Percentiles rank a stretch among this genome's conserved stretches.
phyloP scores from a whole-genome alignment of 2,113 vertebrate genomes.

The Plecotus auritus region DNA sequence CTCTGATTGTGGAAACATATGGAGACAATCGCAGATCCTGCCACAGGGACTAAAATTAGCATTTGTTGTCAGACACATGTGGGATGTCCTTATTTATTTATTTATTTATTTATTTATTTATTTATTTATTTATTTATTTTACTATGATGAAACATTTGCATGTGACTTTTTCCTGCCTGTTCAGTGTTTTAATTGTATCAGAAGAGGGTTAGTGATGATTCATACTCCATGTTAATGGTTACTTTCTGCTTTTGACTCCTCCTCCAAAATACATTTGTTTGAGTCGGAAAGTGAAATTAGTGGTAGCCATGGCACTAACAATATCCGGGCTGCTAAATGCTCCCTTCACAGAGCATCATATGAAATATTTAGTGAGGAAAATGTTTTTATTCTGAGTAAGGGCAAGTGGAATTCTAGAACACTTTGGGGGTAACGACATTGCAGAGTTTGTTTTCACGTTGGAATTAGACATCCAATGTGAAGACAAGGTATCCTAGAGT shows the following conservation, averaged over 20 bases:
- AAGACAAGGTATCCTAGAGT: not conserved
- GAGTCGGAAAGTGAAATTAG: not conserved
- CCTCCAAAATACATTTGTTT: not conserved
- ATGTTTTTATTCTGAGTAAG: not conserved
- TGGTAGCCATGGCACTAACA: not conserved
- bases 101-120: not conserved
- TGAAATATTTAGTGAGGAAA: not conserved
- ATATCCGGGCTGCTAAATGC: not conserved
- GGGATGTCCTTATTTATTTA: not conserved
- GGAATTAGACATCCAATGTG: not conserved
- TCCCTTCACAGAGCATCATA: not conserved
- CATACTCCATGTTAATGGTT: not conserved
- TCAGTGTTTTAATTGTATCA: not conserved
- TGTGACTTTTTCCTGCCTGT: not conserved
- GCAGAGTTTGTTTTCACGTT: not conserved
- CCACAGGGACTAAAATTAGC: conserved; percentile 66
- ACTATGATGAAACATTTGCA: not conserved
- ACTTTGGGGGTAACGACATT: not conserved
- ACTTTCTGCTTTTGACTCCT: not conserved
- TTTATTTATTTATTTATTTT: not conserved
- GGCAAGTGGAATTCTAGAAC: not conserved
- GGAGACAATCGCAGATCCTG: conserved; percentile 59
- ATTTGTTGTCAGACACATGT: conserved; percentile 66
- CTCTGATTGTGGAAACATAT: conserved; percentile 69
- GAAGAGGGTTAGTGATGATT: not conserved